Base-by-base conservation (phyloP, 2,797 vertebrate genomes). In the Propithecus perrieri region DNA sequence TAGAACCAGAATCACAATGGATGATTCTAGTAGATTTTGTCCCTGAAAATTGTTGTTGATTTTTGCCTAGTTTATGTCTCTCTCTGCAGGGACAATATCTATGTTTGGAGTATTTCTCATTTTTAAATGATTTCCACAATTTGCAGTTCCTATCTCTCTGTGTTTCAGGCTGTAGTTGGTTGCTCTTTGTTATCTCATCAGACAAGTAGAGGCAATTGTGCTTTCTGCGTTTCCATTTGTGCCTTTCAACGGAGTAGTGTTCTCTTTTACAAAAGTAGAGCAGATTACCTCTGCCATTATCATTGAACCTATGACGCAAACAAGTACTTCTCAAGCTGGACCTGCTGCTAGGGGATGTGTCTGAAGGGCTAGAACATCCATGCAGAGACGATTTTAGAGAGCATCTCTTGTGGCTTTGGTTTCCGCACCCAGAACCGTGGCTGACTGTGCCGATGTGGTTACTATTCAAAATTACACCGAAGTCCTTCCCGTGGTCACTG, bases 141-240 rank as follows among this genome's bases (percentile, higher is more conserved):
- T 90, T 97, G 91, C 92, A 97, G 43, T 84, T 98, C 91, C 92
- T 89, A n/a, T 61, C 87, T 96, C 61, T 98, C 85, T 97, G 98
- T 48, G 69, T 97, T 96, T 96, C 98, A 10, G 85, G 87, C 5
- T 15, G 85, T 61, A 92, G 95, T 91, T 94, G 87, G 75, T 55
- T 85, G 41, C 93, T 91, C n/a, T 91, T 38, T 0, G 87, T 91
- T 71, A 79, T 94, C 35, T 97, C 95, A 75, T 97, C 94, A 28
- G 98, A 98, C 89, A 91, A 91, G 61, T 96, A 97, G 88, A 98
- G 96, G 98, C 98, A 97, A 85, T 98, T 99, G 98, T 98, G 98
- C 98, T 99, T 99, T 97, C 97, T 98, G 93, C 98, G 98, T 98
- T 99, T 98, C 97, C 97, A 96, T 98, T 98, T 97, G 97, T 98